Evolutionary conservation across 2,888 invertebrate species (phyloP), one percentile per base, ranked within the genome.

Genomic region (Nomada flava): DNA sequence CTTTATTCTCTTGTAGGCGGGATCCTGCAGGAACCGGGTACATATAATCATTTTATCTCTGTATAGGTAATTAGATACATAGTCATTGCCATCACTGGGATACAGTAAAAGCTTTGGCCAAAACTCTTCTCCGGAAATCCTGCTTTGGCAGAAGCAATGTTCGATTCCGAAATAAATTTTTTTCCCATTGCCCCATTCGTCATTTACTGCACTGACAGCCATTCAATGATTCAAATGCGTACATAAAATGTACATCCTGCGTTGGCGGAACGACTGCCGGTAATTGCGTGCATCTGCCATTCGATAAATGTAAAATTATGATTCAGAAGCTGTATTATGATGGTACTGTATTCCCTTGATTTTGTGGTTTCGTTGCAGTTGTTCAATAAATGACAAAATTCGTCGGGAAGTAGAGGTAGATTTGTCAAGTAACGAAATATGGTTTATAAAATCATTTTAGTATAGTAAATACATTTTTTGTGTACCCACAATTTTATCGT

Each of bases 201-300:
- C 29, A 0, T 36, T 36, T 42, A 23, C 10, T 18, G n/a, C 20
- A 20, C 9, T 15, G 7, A 9, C 18, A 18, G 2, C 7, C 63
- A 7, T 62, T 20, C 4, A 26, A 10, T 62, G 44, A 57, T 26
- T 65, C 29, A 18, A 20, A 2, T 1, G 55, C 36, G 55, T 26
- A 42, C 3, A 57, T 23, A 57, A 69, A 55, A 69, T 18, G 26
- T 44, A 23, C 68, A 44, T n/a, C 3, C 42, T 36, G 36, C 42
- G 11, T 44, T 44, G 13, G 20, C 23, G 15, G 11, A 68, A 23
- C 68, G 68, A 68, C 11, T 42, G n/a, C 3, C 18, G 18, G 55
- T 57, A 57, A 68, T 68, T 68, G 68, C 52, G 29, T 9, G 53
- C 55, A 42, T 44, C 55, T 69, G n/a, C 55, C 42, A 18, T 26